Conservation (phyloP, 1,140 invertebrate genomes). For the Ptiloglossa arizonensis region DNA sequence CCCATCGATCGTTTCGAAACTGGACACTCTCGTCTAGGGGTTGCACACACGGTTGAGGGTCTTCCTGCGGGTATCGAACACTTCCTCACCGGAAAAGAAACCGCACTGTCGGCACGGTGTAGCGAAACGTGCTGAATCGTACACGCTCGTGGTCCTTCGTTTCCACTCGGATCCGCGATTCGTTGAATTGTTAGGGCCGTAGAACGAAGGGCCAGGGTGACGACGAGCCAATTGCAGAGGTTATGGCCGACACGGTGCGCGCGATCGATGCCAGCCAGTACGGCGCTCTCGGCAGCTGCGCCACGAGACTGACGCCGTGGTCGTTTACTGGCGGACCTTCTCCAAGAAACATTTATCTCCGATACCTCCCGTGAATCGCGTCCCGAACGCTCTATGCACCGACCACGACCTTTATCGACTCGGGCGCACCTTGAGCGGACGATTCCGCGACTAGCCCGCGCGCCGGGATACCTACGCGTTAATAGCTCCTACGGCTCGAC, state of each 20-base stretch:
- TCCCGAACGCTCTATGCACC: neutral
- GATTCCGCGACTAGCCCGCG: too few species aligned
- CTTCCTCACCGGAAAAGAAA: too few species aligned
- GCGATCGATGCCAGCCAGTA: slow-evolving; percentile 63
- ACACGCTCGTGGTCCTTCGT: neutral
- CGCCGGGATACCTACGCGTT: too few species aligned
- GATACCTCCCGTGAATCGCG: neutral
- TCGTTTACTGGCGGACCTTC: slow-evolving; percentile 36
- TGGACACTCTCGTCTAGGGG: slow-evolving; percentile 1
- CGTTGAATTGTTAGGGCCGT: neutral
- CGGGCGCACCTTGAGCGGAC: neutral
- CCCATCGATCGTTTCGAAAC: neutral
- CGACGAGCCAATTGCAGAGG: slow-evolving; percentile 43
- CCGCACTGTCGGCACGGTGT: neutral
- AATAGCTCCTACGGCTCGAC: too few species aligned
- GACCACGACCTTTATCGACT: slow-evolving; percentile 9
- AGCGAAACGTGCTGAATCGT: neutral
- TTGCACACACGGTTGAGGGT: slow-evolving; percentile 18
- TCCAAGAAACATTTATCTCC: slow-evolving; percentile 37
- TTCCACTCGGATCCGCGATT: neutral
- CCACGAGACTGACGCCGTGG: slow-evolving; percentile 36
- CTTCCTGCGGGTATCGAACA: neutral
- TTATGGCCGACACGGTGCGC: slow-evolving; percentile 58
- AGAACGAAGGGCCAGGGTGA: neutral
- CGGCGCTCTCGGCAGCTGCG: slow-evolving; percentile 59